phyloP scores from a whole-genome alignment of 2,888 invertebrate genomes.

The Hypomecis atomaria region DNA sequence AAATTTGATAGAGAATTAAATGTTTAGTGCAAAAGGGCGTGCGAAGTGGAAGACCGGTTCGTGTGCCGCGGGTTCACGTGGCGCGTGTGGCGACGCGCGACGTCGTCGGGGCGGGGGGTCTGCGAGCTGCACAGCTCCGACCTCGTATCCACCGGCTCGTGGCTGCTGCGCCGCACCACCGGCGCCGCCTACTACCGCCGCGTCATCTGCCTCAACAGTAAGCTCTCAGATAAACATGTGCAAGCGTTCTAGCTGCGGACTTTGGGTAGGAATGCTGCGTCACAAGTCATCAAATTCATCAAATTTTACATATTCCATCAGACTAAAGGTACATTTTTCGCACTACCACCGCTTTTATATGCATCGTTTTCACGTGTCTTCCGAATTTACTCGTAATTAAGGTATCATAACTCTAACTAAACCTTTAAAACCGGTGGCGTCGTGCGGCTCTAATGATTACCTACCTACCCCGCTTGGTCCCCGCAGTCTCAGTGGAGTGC shows the following conservation, averaged over 20 bases:
- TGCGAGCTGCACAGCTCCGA: constrained; percentile 93
- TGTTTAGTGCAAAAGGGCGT: constrained; percentile 84
- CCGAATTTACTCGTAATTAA: too few relatives aligned
- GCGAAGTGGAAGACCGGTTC: constrained; percentile 87
- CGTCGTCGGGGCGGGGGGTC: constrained; percentile 48
- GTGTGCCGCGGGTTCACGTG: constrained; percentile 90
- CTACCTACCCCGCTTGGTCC: constrained; percentile 16
- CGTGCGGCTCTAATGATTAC: too few relatives aligned
- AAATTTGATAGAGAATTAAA: background rate
- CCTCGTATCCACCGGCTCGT: constrained; percentile 90
- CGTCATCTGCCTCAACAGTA: constrained; percentile 93
- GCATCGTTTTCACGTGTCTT: too few relatives aligned
- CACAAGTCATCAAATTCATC: too few relatives aligned
- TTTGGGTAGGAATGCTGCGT: too few relatives aligned
- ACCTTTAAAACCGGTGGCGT: background rate
- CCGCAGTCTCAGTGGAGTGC: constrained; percentile 91
- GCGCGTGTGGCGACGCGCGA: constrained; percentile 48
- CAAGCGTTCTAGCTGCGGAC: background rate
- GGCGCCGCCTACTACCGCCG: constrained; percentile 90
- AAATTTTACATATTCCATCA: too few relatives aligned
- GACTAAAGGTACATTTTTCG: too few relatives aligned
- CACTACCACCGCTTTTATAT: too few relatives aligned
- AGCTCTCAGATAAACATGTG: constrained; percentile 53
- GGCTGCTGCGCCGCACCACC: constrained; percentile 84
- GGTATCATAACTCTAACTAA: too few relatives aligned